These are phyloP conservation scores for Coptodon bakossiorum DNA, from an alignment of 2,113 vertebrate species.

Conservation along the genomic window DNA sequence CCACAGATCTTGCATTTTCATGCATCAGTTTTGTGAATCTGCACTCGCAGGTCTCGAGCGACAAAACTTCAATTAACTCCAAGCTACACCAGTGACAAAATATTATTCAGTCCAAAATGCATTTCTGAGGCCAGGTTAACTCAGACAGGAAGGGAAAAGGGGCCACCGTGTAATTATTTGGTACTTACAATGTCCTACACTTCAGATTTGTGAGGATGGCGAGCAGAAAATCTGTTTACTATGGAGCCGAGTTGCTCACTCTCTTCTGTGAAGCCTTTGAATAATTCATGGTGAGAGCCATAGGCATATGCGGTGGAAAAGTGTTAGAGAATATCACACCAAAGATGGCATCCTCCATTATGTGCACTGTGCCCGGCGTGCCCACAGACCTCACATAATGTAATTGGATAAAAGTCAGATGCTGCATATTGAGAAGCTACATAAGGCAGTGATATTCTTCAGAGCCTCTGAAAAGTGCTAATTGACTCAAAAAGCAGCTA, in stretches of 20 bases:
- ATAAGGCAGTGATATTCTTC: slow-evolving; percentile 39
- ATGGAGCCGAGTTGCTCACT: slow-evolving; percentile 66
- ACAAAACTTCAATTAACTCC: slow-evolving; percentile 42
- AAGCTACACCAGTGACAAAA: slow-evolving; percentile 26
- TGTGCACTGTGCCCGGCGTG: slow-evolving; percentile 38
- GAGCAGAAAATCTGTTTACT: slow-evolving; percentile 78
- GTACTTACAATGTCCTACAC: slow-evolving; percentile 62
- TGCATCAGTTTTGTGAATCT: background rate
- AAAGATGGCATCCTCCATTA: slow-evolving; percentile 57
- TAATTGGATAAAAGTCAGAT: slow-evolving; percentile 63
- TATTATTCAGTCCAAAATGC: slow-evolving; percentile 28
- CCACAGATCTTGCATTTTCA: background rate
- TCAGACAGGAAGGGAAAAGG: slow-evolving; percentile 36
- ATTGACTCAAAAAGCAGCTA: slow-evolving; percentile 58
- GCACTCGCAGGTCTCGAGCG: background rate
- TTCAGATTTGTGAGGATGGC: slow-evolving; percentile 66
- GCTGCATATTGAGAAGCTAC: slow-evolving; percentile 49
- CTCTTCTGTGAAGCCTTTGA: slow-evolving; percentile 66
- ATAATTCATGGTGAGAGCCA: slow-evolving; percentile 75
- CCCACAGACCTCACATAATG: slow-evolving; percentile 59
- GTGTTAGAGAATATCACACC: slow-evolving; percentile 62
- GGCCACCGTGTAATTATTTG: slow-evolving; percentile 62
- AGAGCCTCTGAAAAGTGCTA: slow-evolving; percentile 45
- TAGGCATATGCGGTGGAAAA: slow-evolving; percentile 62
- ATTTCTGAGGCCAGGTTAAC: slow-evolving; percentile 43